A percentile compares a stretch with the other conserved stretches of the same genome.
Conservation (phyloP, 2,113 vertebrate genomes). For the Eidolon helvum region DNA sequence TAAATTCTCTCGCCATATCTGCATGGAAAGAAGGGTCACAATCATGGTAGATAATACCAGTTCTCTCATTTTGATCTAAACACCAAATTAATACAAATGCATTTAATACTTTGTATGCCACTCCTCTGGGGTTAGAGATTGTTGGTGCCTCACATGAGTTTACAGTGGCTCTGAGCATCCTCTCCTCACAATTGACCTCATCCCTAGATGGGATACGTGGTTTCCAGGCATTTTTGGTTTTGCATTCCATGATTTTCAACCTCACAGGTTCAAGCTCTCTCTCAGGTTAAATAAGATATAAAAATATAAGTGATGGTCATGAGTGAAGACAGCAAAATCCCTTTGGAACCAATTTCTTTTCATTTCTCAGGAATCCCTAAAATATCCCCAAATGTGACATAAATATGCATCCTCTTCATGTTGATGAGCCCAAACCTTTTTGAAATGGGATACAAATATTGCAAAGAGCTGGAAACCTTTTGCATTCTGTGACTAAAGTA, state of each 20-base stretch:
- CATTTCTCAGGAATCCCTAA: background rate
- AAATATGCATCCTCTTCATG: background rate
- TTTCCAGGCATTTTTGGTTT: background rate
- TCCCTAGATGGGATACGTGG: accelerated
- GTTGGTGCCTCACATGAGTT: too few species aligned
- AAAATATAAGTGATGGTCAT: background rate
- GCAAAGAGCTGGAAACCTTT: background rate
- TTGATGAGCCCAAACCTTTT: background rate
- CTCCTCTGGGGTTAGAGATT: background rate
- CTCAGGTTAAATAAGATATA: background rate
- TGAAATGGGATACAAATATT: background rate
- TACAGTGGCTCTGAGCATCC: background rate
- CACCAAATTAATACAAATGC: too few species aligned
- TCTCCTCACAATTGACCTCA: background rate
- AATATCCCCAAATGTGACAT: background rate
- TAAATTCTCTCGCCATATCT: background rate
- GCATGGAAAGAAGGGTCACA: background rate
- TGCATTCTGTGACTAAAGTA: background rate
- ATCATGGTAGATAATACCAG: background rate
- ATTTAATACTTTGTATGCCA: background rate
- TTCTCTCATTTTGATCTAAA: background rate
- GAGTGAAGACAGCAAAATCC: background rate
- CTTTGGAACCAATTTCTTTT: background rate
- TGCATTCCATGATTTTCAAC: background rate
- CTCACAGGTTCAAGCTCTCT: background rate